These are phyloP conservation scores for Trachymyrmex cornetzi DNA, from an alignment of 1,140 invertebrate genomes.

Conservation along the genomic window DNA sequence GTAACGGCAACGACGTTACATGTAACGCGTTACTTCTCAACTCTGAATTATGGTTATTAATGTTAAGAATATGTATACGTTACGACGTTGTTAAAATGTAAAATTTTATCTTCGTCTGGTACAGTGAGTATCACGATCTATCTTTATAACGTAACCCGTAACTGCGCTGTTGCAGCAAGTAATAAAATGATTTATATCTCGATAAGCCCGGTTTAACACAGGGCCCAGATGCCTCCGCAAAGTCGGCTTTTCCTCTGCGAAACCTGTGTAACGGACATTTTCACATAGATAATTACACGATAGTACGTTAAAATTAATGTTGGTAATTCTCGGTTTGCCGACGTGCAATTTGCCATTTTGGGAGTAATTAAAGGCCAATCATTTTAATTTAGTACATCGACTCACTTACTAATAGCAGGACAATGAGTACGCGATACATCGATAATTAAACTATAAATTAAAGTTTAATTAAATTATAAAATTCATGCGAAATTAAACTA, in stretches of 20 bases:
- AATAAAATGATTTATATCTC: slow-evolving; percentile 65
- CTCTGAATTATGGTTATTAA: neutral
- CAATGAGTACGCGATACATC: neutral
- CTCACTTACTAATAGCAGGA: neutral
- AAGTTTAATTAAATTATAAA: neutral
- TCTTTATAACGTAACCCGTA: slow-evolving; percentile 34
- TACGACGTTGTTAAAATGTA: slow-evolving; percentile 11
- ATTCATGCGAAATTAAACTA: neutral
- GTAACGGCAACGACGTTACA: no score
- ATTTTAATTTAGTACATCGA: slow-evolving; percentile 12
- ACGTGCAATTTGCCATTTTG: slow-evolving; percentile 16
- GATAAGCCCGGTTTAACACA: slow-evolving; percentile 39
- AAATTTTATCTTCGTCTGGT: neutral
- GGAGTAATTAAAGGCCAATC: slow-evolving; percentile 44
- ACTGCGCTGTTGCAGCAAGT: slow-evolving; percentile 24
- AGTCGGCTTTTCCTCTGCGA: slow-evolving; percentile 10
- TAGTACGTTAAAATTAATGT: slow-evolving; percentile 23
- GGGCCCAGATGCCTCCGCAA: slow-evolving; percentile 3
- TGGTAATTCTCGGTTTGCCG: slow-evolving; percentile 4
- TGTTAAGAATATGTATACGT: neutral
- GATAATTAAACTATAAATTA: slow-evolving; percentile 19
- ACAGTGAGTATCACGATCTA: slow-evolving; percentile 21
- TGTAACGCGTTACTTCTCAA: no score
- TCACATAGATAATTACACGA: slow-evolving; percentile 9
- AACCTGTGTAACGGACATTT: neutral